Percentiles rank a stretch among this genome's conserved stretches.
Evolutionary conservation across 2,113 vertebrate species (phyloP).

Genomic region (Rhinolophus sinicus): DNA sequence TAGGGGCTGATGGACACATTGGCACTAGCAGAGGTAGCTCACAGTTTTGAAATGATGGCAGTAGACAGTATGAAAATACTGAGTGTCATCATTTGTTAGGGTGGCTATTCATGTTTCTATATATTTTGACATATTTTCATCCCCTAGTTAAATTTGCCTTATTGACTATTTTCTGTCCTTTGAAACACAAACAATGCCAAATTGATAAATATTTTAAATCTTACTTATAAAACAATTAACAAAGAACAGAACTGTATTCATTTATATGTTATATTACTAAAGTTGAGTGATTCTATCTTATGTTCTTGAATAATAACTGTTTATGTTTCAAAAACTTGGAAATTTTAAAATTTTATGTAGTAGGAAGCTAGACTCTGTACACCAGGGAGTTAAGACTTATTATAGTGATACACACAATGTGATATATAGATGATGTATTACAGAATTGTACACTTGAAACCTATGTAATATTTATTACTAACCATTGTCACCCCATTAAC

Average conservation of each 20-base stretch:
- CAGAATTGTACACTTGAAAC: no score
- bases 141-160: not conserved
- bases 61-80: not conserved
- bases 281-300: not conserved
- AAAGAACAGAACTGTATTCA: not conserved
- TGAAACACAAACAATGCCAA: not conserved
- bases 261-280: not conserved
- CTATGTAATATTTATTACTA: no score
- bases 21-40: not conserved
- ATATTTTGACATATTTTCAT: slow-evolving; percentile 33
- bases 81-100: not conserved
- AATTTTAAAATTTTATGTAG: not conserved
- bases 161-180: not conserved
- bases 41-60: not conserved
- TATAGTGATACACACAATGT: not conserved
- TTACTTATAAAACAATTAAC: not conserved
- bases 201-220: not conserved
- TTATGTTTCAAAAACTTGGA: slow-evolving; percentile 10
- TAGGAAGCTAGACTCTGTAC: not conserved
- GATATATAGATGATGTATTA: no score
- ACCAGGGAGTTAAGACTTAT: not conserved
- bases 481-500: no score
- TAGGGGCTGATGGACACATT: not conserved
- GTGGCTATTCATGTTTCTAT: not conserved
- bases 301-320: not conserved